These are phyloP conservation scores for Lepidochrysops patricia DNA, from an alignment of 2,888 invertebrate genomes.

Conservation along the genomic window DNA sequence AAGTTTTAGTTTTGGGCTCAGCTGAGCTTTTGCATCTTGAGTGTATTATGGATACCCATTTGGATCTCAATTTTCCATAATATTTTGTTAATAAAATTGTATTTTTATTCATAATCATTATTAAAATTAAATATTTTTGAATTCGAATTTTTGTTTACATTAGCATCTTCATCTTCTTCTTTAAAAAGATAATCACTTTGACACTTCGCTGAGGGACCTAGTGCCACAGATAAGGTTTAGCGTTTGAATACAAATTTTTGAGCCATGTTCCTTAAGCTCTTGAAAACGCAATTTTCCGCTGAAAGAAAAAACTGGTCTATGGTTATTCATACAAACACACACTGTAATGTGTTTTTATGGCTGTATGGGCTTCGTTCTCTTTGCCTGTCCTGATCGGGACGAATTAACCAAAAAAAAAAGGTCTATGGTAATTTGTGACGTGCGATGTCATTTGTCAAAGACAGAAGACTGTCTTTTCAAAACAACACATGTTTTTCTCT, in stretches of 20 bases:
- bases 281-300: too few species aligned
- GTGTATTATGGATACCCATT: constrained; percentile 37
- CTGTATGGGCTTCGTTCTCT: too few species aligned
- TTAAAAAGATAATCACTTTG: too few species aligned
- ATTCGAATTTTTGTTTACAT: background rate
- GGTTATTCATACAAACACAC: too few species aligned
- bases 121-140: constrained; percentile 14
- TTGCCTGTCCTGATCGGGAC: too few species aligned
- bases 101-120: constrained; percentile 28
- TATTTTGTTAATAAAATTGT: constrained; percentile 34
- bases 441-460: background rate
- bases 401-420: too few species aligned
- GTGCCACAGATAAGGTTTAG: too few species aligned
- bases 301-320: too few species aligned
- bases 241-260: too few species aligned
- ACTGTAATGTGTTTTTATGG: too few species aligned
- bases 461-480: constrained; percentile 22
- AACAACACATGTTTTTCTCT: constrained; percentile 54
- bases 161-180: background rate
- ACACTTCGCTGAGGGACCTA: too few species aligned
- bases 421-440: background rate
- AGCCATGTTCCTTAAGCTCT: too few species aligned
- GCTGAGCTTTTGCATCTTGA: constrained; percentile 44
- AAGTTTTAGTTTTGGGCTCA: constrained; percentile 52
- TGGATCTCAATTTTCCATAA: constrained; percentile 37